Base-by-base conservation (phyloP, 2,888 invertebrate genomes). In the Camptogramma bilineatum region DNA sequence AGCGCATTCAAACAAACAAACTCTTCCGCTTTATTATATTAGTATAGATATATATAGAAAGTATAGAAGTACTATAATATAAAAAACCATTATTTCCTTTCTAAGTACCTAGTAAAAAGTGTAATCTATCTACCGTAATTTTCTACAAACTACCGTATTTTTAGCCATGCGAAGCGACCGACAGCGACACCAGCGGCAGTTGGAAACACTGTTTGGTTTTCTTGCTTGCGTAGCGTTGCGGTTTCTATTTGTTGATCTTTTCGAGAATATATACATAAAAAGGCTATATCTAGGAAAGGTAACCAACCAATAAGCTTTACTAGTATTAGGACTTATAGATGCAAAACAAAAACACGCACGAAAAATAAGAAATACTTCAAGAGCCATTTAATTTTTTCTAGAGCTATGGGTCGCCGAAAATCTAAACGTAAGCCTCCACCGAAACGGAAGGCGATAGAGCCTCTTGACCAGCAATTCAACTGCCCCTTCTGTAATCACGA, bases 401-500 rank as follows among this genome's bases (percentile, higher is more conserved):
- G 31, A 56, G 87, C 71, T 19, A 99, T 99, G 99, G 99, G 98
- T 77, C 96, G 99, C 78, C 95, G 98, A 69, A 99, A 99, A 94
- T 99, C 99, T 69, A 98, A 99, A 93, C 95, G 98, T 82, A 99
- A 99, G 94, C 98, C 99, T n/a, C 98, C 99, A 54, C 95, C 97
- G 57, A 99, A 98, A 84, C 94, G 97, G 71, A 99, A 98, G 91
- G 96, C 97, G 0, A 98, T 99, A 75, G 96, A 97, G 82, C 98
- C 99, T 0, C 92, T 99, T 59, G 99, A 99, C 84, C 96, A 97
- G 62, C 97, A 98, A 84, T 99, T 99, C 86, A 99, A 99, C 85
- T 99, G 99, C 82, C 99, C 99, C 10, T 99, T 99, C 93, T 99
- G 99, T 87, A 99, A 99, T 89, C 99, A 99, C 85, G 99, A 99